Evolutionary conservation across 2,888 invertebrate genomes (phyloP), one percentile per base, ranked within the genome.

Genomic region (Andricus quercusramuli): DNA sequence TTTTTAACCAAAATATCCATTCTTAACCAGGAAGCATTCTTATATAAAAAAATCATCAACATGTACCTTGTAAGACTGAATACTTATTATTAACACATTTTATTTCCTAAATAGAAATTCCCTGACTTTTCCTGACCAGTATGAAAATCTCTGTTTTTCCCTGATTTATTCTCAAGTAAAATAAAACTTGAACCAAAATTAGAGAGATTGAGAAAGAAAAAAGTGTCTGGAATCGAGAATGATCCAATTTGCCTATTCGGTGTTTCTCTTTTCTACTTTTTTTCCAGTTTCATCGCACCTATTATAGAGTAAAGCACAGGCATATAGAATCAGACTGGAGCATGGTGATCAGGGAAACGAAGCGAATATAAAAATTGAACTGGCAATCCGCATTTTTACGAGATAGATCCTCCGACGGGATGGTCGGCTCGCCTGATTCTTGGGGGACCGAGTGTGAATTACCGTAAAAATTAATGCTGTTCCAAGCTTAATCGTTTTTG

Each of bases 401-500:
- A 74, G 51, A 32, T 56, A 56, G 29, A 29, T 56, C 25, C 70
- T 56, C 29, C 29, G 32, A 51, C 25, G 13, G 25, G 32, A 51
- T 70, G 51, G 32, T 2, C 8, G 15, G 11, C 59, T 62, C 22
- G 59, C 22, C 11, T 20, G 56, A 25, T 62, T 62, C 62, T 62
- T 15, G 13, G 41, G 66, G n/a, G 41, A 41, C n/a, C 3, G 4
- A n/a, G 37, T 41, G 32, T 32, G 37, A 74, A 74, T 74, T 56
- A 74, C 25, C 51, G 51, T 74, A 74, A 74, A 74, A 74, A 74
- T 74, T 74, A 74, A 74, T 74, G 29, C 74, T 74, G 15, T 56
- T 74, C n/a, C 56, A 11, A 32, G 32, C 74, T 74, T 74, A 13
- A 74, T 74, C 32, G 74, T 74, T 74, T 70, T 32, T n/a, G 6